Evolutionary conservation across 2,888 invertebrate genomes (phyloP).

Genomic region (Melanostoma scalare): DNA sequence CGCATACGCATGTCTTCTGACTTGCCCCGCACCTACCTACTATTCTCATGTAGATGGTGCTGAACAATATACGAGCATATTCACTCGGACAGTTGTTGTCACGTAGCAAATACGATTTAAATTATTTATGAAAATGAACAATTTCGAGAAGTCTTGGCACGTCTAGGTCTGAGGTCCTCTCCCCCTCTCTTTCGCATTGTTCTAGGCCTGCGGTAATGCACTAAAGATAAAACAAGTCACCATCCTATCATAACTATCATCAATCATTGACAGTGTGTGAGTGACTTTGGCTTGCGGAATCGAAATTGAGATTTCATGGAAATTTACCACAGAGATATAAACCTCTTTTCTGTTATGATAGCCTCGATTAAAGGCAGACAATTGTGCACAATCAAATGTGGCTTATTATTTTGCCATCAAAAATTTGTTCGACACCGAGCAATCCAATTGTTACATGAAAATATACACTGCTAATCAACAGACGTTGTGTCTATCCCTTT

Average conservation of each 20-base stretch:
- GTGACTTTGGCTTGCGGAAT: constrained; percentile 33
- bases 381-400: constrained; percentile 12
- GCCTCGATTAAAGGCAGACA: constrained; percentile 28
- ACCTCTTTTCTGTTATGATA: constrained; percentile 11
- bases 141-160: constrained; percentile 60
- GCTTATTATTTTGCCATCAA: constrained; percentile 60
- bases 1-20: constrained; percentile 10
- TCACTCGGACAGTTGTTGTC: constrained; percentile 66
- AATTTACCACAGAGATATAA: constrained; percentile 25
- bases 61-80: constrained; percentile 43
- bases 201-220: constrained; percentile 53
- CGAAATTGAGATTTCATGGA: constrained; percentile 56
- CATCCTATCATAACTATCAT: constrained; percentile 24
- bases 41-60: constrained; percentile 16
- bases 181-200: background rate
- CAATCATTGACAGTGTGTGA: constrained; percentile 24
- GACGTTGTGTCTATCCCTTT: constrained; percentile 14
- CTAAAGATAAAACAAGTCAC: constrained; percentile 43
- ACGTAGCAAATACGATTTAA: constrained; percentile 69
- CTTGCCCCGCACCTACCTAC: constrained; percentile 1
- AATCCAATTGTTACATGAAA: constrained; percentile 17
- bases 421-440: constrained; percentile 56
- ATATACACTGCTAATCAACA: constrained; percentile 21
- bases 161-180: constrained; percentile 15
- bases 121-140: constrained; percentile 64